phyloP scores from a whole-genome alignment of 2,888 invertebrate genomes.

The Lasioglossum calceatum region DNA sequence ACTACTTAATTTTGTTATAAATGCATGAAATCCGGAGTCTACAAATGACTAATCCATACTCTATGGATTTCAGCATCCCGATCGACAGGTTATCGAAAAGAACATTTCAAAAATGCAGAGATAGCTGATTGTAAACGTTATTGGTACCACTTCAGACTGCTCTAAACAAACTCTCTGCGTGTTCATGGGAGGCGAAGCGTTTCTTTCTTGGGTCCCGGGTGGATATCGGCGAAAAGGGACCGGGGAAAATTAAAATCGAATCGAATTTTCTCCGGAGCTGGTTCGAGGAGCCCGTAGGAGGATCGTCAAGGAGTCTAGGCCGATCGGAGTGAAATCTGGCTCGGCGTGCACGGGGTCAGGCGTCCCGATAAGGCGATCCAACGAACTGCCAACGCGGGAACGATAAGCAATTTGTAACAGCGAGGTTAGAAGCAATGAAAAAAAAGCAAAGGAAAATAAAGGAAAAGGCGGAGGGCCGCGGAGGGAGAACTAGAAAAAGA shows the following conservation, averaged over 20 bases:
- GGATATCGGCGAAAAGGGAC: neutral
- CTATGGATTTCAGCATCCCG: no score
- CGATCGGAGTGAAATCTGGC: conserved; percentile 67
- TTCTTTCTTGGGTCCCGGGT: neutral
- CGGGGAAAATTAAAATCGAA: conserved; percentile 39
- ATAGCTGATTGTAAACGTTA: no score
- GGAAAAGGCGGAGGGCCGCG: neutral
- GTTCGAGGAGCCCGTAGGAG: conserved; percentile 15
- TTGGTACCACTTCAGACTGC: neutral
- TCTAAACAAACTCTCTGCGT: neutral
- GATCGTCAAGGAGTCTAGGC: conserved; percentile 45
- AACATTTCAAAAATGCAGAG: neutral
- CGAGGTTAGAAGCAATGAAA: conserved; percentile 49
- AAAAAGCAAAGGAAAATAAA: neutral
- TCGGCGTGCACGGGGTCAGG: conserved; percentile 71
- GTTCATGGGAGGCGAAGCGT: neutral
- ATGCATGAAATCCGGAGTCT: no score
- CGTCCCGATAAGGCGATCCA: conserved; percentile 76
- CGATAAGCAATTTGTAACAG: conserved; percentile 84
- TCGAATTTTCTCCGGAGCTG: conserved; percentile 27
- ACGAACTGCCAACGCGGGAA: conserved; percentile 75
- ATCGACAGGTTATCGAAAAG: neutral
- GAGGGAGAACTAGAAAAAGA: conserved; percentile 23
- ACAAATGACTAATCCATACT: no score
- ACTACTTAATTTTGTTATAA: no score